phyloP scores from a whole-genome alignment of 2,888 invertebrate genomes.

The Stegophylla sp. region DNA sequence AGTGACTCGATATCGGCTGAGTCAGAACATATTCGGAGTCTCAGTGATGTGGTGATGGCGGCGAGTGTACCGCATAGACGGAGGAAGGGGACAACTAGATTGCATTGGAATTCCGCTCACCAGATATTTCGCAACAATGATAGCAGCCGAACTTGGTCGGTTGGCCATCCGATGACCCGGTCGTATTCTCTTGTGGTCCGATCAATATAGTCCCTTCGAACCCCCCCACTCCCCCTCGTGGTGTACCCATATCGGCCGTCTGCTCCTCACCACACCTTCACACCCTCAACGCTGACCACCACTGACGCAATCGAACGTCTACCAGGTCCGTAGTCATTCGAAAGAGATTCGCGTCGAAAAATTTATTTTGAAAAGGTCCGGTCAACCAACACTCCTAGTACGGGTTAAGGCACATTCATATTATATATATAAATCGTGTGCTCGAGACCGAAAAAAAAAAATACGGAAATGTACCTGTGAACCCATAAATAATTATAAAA shows the following conservation, averaged over 20 bases:
- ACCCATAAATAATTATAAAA: neutral
- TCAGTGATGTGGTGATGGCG: neutral
- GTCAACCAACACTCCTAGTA: constrained; percentile 11
- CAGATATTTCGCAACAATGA: constrained; percentile 34
- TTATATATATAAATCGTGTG: neutral
- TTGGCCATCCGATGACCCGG: constrained; percentile 16
- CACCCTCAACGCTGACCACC: neutral
- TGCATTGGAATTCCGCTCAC: constrained; percentile 11
- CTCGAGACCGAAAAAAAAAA: neutral
- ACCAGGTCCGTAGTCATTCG: neutral
- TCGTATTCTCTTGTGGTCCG: constrained; percentile 23
- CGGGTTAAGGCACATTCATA: too few species aligned
- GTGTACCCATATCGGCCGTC: neutral
- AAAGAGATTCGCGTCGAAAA: neutral
- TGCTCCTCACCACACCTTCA: neutral
- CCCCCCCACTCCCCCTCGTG: neutral
- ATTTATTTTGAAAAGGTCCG: constrained; percentile 27
- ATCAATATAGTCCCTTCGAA: constrained; percentile 25
- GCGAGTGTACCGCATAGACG: too few species aligned
- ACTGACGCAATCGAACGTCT: neutral
- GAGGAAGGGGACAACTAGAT: constrained; percentile 16
- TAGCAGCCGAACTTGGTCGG: constrained; percentile 16
- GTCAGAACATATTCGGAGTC: neutral
- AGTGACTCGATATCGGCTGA: neutral
- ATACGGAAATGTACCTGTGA: neutral